Evolutionary conservation across 2,797 vertebrate genomes (phyloP).

Genomic region (Anguilla pacifica): DNA sequence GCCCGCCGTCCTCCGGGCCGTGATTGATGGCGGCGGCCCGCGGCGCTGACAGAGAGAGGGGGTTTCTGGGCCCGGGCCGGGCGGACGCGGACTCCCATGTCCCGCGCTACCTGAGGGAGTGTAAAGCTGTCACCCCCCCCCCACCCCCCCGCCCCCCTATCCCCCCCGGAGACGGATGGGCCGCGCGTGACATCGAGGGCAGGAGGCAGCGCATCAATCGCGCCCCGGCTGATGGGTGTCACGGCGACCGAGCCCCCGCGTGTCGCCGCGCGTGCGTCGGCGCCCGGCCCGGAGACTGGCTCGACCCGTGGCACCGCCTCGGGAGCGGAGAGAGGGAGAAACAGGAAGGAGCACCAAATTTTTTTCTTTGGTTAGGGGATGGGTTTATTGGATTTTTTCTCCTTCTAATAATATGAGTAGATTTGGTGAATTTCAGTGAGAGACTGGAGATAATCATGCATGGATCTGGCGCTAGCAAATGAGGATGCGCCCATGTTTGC

Average conservation of each 20-base stretch:
- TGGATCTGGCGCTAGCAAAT: neutral
- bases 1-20: neutral
- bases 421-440: neutral
- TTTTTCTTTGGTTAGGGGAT: neutral
- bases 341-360: neutral
- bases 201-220: conserved; percentile 31
- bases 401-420: neutral
- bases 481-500: neutral
- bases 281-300: neutral
- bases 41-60: conserved; percentile 17
- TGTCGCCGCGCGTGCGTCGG: neutral
- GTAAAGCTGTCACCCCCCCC: conserved; percentile 32
- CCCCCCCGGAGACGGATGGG: conserved; percentile 34
- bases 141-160: too few relatives aligned
- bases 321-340: neutral
- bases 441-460: neutral
- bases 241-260: neutral
- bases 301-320: neutral
- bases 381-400: neutral
- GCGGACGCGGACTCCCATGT: conserved; percentile 1
- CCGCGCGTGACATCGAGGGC: conserved; percentile 30
- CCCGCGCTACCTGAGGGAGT: conserved; percentile 15
- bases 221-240: conserved; percentile 20
- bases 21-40: conserved; percentile 32
- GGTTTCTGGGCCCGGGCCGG: neutral